phyloP scores from a whole-genome alignment of 37 sponge, comb jelly and placozoan species.

The Beroe forskalii region DNA sequence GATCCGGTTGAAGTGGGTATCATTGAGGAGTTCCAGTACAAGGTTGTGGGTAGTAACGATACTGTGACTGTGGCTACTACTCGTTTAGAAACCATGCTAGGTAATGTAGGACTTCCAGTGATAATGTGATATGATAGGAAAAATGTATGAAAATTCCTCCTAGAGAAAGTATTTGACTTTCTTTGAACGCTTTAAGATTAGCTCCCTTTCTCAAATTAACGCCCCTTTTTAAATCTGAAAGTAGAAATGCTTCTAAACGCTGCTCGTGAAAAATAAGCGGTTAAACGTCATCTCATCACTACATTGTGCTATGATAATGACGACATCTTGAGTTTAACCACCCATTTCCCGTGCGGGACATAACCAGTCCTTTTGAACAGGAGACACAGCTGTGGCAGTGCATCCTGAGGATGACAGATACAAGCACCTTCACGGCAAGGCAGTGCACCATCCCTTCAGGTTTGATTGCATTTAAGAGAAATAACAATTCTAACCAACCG shows the following conservation, averaged over 20 bases:
- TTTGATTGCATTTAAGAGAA: not conserved
- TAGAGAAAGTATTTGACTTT: not conserved
- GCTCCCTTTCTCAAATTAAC: too few relatives aligned
- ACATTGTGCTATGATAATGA: too few relatives aligned
- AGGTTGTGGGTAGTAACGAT: conserved; percentile 67
- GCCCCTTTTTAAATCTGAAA: too few relatives aligned
- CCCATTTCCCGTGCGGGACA: too few relatives aligned
- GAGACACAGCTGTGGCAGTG: conserved; percentile 97
- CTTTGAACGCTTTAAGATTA: too few relatives aligned
- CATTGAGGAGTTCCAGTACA: conserved; percentile 52
- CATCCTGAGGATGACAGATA: conserved; percentile 84
- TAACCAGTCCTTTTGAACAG: too few relatives aligned
- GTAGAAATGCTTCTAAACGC: too few relatives aligned
- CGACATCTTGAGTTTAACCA: too few relatives aligned
- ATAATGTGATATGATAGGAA: too few relatives aligned
- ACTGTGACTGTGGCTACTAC: conserved; percentile 97
- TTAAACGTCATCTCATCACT: too few relatives aligned
- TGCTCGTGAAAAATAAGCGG: too few relatives aligned
- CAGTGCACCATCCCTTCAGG: conserved; percentile 53
- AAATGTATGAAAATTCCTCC: not conserved
- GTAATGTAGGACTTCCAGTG: too few relatives aligned
- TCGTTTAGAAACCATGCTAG: conserved; percentile 95
- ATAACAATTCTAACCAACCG: conserved; percentile 81
- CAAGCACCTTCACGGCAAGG: conserved; percentile 62
- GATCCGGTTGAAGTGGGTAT: conserved; percentile 60